Base-by-base conservation (phyloP, 2,888 invertebrate species). In the Cylindroiulus punctatus region DNA sequence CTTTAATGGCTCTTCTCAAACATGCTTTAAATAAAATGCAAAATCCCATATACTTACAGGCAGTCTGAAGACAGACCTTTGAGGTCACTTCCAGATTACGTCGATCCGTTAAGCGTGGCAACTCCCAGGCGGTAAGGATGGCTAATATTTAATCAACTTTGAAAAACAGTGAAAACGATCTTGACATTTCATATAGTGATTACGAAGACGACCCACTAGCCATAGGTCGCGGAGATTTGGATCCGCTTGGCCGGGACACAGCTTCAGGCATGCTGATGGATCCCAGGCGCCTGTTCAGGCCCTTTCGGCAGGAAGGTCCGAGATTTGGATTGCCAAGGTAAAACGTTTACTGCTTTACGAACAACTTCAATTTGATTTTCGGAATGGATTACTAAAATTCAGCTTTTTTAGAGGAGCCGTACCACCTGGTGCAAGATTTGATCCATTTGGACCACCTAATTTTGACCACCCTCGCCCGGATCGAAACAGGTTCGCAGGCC, bases 401-500 rank as follows among this genome's bases (percentile, higher is more conserved):
- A 3, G 19, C 52, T 85, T 87, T 90, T 90, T 81, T 90, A 94
- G 94, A 44, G 94, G 93, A 14, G 92, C 93, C 0, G 89, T 94
- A 17, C 96, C 95, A 0, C 96, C 96, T 0, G 95, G 96, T 19
- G 95, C 96, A 3, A 93, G 96, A 86, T 97, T 96, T 90, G 96
- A 97, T 92, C 97, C 96, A 0, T 95, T 96, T 90, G 94, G 95
- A 0, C 96, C 96, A 0, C 93, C 93, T 8, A 93, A 91, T 52
- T 92, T 91, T 5, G 92, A 57, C 84, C 30, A 84, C 90, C 81
- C 87, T 85, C 65, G 88, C 86, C 44, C 84, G 0, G 47, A 40
- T 26, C 32, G 40, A 26, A 12, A 22, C 32, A 42, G 47, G 12
- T 83, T 86, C 32, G 84, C 17, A n/a, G 87, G 86, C 0, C 95